Conservation (phyloP, 2,797 vertebrate genomes). For the Cossypha polioptera region DNA sequence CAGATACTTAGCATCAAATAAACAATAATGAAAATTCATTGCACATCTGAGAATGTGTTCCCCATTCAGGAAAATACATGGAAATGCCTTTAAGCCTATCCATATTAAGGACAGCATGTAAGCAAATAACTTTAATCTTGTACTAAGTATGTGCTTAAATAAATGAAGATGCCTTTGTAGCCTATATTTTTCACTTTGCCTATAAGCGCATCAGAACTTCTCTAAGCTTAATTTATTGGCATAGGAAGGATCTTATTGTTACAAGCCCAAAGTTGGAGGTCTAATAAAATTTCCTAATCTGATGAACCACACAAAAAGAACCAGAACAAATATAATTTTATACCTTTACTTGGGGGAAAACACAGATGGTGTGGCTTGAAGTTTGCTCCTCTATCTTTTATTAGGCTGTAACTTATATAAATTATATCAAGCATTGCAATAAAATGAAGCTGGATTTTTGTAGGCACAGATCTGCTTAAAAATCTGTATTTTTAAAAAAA, state of each 20-base stretch:
- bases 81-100: conserved; percentile 52
- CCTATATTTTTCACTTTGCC: conserved; percentile 13
- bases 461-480: conserved; percentile 15
- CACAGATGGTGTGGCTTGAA: background rate
- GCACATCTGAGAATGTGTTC: background rate
- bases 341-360: background rate
- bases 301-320: conserved; percentile 33
- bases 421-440: background rate
- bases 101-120: conserved; percentile 43
- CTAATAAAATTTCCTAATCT: conserved; percentile 58
- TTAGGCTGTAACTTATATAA: conserved; percentile 9
- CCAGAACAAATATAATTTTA: conserved; percentile 43
- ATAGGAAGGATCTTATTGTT: conserved; percentile 25
- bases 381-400: conserved; percentile 29
- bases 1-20: background rate
- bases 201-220: conserved; percentile 30
- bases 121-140: conserved; percentile 63
- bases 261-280: background rate
- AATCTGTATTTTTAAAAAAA: background rate
- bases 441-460: conserved; percentile 17
- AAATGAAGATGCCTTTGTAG: conserved; percentile 34
- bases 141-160: conserved; percentile 56
- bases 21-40: conserved; percentile 45
- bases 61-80: conserved; percentile 34
- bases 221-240: conserved; percentile 23